A percentile compares a stretch with the other conserved stretches of the same genome.
Conservation (phyloP, 2,797 vertebrate species). For the Gymnothorax javanicus region DNA sequence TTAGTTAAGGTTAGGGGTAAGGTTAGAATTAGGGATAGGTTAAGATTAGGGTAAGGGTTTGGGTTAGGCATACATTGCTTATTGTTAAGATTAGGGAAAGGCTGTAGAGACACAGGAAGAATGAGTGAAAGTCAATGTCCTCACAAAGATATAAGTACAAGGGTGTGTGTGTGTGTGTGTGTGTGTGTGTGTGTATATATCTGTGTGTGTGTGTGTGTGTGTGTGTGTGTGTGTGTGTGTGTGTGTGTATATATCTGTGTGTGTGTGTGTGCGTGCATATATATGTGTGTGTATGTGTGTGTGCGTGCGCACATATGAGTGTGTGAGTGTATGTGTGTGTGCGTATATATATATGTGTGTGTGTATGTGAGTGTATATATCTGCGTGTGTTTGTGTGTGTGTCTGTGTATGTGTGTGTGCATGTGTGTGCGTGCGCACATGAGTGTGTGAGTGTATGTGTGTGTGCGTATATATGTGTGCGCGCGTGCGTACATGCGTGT, state of each 20-base stretch:
- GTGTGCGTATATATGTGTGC: constrained; percentile 55
- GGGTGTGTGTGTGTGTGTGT: not conserved
- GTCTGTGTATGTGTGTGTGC: constrained; percentile 30
- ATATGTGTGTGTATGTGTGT: no score
- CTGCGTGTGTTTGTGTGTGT: no score
- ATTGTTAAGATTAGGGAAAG: no score
- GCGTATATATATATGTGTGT: constrained; percentile 29
- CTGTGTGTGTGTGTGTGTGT: not conserved
- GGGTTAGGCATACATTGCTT: no score
- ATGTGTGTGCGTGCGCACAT: constrained; percentile 46
- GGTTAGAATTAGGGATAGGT: no score
- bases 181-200: not conserved
- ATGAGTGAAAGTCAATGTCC: no score
- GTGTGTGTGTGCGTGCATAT: not conserved
- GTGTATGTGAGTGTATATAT: constrained; percentile 26
- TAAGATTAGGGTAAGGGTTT: no score
- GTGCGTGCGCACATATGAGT: no score
- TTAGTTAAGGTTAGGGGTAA: no score
- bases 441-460: constrained; percentile 39
- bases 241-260: not conserved
- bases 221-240: not conserved
- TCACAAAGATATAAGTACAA: no score
- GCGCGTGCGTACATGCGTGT: no score
- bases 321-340: constrained; percentile 28
- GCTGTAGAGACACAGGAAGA: no score